Percentiles rank a stretch among this genome's conserved stretches.
Conservation (phyloP, 2,888 invertebrate species). For the Eumerus sabulonum region DNA sequence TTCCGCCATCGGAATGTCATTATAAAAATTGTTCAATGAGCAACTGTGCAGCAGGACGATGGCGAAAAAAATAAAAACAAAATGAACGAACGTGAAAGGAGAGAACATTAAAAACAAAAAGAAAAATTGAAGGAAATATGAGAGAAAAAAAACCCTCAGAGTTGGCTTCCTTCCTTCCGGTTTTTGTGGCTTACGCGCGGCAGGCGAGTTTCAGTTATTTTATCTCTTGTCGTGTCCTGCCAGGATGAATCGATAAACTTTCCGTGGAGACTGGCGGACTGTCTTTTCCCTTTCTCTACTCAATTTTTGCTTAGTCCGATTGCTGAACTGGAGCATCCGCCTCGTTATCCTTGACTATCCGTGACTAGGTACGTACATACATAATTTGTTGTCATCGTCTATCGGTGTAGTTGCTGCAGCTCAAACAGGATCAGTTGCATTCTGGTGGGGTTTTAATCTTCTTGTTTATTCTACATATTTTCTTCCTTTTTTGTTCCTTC, state of each 20-base stretch:
- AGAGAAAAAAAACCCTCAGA: conserved; percentile 25
- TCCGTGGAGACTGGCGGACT: conserved; percentile 13
- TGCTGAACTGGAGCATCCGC: background rate
- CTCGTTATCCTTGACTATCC: conserved; percentile 34
- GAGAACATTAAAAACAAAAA: no score
- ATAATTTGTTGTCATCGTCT: conserved; percentile 67
- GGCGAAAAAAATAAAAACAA: conserved; percentile 2
- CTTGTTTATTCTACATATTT: conserved; percentile 9
- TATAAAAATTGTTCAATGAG: conserved; percentile 69
- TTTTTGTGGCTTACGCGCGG: conserved; percentile 52
- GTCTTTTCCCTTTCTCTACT: conserved; percentile 37
- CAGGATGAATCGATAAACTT: conserved; percentile 45
- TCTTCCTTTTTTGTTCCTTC: conserved; percentile 30
- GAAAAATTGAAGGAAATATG: conserved; percentile 19
- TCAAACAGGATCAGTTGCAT: conserved; percentile 54
- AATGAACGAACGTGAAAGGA: conserved; percentile 28
- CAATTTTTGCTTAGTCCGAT: conserved; percentile 35
- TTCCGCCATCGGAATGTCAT: conserved; percentile 68
- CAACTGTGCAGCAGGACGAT: conserved; percentile 29
- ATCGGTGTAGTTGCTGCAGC: conserved; percentile 24
- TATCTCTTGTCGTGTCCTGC: conserved; percentile 39
- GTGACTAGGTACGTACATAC: no score
- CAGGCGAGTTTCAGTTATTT: conserved; percentile 59
- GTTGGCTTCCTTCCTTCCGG: conserved; percentile 52
- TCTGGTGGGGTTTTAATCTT: background rate